Evolutionary conservation across 2,797 vertebrate genomes (phyloP).

Genomic region (Tragelaphus oryx): DNA sequence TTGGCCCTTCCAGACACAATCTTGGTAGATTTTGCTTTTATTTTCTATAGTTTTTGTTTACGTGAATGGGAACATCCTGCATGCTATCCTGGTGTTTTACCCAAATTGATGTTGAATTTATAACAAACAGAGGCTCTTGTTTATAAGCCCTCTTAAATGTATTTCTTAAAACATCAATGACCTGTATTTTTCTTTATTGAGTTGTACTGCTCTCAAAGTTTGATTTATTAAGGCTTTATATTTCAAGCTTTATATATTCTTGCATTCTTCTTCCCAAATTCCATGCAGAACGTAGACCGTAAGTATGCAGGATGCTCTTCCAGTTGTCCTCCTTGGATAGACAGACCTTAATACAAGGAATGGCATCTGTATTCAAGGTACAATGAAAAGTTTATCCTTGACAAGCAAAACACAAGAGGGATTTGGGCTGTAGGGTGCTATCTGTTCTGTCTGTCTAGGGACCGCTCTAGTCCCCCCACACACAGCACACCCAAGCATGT

Average conservation of each 20-base stretch:
- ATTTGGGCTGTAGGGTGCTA: neutral
- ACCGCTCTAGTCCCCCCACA: neutral
- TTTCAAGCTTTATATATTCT: neutral
- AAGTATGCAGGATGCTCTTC: neutral
- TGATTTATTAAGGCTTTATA: neutral
- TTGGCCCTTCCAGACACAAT: neutral
- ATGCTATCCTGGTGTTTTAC: neutral
- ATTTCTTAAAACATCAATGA: neutral
- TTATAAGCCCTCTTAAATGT: neutral
- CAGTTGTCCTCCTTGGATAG: neutral
- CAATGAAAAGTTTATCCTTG: neutral
- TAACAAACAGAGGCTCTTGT: neutral
- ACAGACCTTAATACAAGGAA: neutral
- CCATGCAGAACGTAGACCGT: neutral
- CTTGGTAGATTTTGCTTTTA: neutral
- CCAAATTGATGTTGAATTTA: neutral
- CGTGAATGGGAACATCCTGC: neutral
- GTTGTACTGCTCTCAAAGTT: neutral
- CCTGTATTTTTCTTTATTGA: neutral
- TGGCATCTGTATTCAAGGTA: neutral
- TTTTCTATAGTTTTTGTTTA: neutral
- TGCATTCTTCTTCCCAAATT: neutral
- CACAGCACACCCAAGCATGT: neutral
- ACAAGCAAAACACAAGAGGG: neutral
- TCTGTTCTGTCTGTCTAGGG: neutral